Conservation (phyloP, 2,113 vertebrate genomes). For the Sceloporus undulatus region DNA sequence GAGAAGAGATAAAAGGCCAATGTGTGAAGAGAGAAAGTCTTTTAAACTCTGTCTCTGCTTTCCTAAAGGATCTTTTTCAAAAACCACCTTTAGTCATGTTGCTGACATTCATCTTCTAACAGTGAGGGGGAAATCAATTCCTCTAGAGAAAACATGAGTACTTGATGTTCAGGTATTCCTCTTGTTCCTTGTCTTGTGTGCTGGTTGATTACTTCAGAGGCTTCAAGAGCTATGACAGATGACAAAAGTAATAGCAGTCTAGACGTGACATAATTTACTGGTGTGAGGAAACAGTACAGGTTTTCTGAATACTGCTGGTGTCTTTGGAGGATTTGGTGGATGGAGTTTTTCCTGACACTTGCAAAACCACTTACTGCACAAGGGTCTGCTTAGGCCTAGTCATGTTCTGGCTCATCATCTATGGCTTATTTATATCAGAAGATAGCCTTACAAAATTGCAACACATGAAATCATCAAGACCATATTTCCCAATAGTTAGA, state of each 20-base stretch:
- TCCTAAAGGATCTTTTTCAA: conserved; percentile 29
- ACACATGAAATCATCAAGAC: background rate
- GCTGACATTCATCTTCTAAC: background rate
- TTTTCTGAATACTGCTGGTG: background rate
- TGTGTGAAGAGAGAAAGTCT: background rate
- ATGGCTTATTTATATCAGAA: background rate
- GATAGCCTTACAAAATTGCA: background rate
- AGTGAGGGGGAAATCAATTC: background rate
- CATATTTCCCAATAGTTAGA: background rate
- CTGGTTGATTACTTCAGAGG: conserved; percentile 27
- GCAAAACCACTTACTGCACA: background rate
- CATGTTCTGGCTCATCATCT: background rate
- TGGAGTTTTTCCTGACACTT: background rate
- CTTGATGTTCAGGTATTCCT: conserved; percentile 12
- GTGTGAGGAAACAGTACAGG: background rate
- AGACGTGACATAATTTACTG: background rate
- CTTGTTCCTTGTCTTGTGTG: conserved; percentile 42
- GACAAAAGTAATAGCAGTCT: background rate
- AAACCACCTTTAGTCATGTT: conserved; percentile 12
- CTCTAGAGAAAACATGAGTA: conserved; percentile 9
- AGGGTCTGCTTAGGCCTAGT: background rate
- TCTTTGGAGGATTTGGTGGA: background rate
- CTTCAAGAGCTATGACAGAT: conserved; percentile 20
- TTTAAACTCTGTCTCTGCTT: conserved; percentile 48
- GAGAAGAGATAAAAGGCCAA: conserved; percentile 50